A percentile compares a stretch with the other conserved stretches of the same genome.
These are phyloP conservation scores for Parnassius glacialis DNA, from an alignment of 2,888 invertebrate genomes.

Conservation along the genomic window DNA sequence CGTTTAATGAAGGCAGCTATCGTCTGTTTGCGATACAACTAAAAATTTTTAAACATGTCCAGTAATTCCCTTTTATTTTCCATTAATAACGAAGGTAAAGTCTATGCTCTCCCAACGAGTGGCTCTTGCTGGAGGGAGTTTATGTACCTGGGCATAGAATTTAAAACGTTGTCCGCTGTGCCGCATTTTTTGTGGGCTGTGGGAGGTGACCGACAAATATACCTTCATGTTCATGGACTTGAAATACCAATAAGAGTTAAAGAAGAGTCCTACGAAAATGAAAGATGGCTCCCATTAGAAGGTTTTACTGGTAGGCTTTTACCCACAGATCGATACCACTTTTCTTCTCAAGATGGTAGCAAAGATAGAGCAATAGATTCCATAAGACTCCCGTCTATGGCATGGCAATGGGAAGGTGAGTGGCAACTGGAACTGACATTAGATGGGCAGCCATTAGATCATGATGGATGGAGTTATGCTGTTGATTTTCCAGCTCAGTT, in stretches of 20 bases:
- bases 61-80: constrained; percentile 90
- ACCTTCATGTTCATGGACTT: constrained; percentile 93
- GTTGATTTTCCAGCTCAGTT: constrained; percentile 94
- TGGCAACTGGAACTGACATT: constrained; percentile 93
- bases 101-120: constrained; percentile 90
- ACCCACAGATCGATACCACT: constrained; percentile 93
- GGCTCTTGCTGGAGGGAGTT: constrained; percentile 93
- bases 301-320: constrained; percentile 91
- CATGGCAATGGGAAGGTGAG: constrained; percentile 98
- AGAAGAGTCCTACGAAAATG: constrained; percentile 96
- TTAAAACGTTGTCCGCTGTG: constrained; percentile 92
- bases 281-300: constrained; percentile 95
- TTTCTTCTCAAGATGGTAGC: constrained; percentile 92
- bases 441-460: constrained; percentile 92
- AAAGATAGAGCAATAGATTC: constrained; percentile 88
- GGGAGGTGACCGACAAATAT: constrained; percentile 95
- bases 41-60: constrained; percentile 45
- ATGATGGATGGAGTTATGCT: constrained; percentile 97
- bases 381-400: constrained; percentile 94
- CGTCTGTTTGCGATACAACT: too few relatives aligned
- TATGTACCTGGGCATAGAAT: constrained; percentile 91
- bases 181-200: constrained; percentile 95
- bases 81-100: constrained; percentile 93
- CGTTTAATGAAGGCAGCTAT: too few relatives aligned
- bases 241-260: constrained; percentile 94